A percentile compares a stretch with the other conserved stretches of the same genome.
These are phyloP conservation scores for Ctenoplectra terminalis DNA, from an alignment of 1,140 invertebrate genomes.

Conservation along the genomic window DNA sequence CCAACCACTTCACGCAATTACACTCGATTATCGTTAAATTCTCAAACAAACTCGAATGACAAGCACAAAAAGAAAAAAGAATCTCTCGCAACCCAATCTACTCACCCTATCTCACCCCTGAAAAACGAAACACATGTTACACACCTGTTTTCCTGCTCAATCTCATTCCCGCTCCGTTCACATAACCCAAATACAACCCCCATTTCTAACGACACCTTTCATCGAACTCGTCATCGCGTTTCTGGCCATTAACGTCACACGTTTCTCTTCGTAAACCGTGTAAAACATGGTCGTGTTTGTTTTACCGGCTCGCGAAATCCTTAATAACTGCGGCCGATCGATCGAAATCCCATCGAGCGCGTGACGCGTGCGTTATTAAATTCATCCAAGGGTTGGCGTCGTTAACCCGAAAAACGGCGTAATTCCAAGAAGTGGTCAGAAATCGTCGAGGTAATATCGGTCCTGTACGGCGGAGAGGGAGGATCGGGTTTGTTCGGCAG, in stretches of 20 bases:
- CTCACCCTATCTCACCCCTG: no score
- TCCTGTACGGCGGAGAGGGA: background rate
- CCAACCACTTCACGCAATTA: background rate
- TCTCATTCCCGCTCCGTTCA: background rate
- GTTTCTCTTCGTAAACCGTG: background rate
- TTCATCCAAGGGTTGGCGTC: slow-evolving; percentile 15
- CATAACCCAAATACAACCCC: background rate
- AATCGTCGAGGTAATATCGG: slow-evolving; percentile 68
- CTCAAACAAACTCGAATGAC: background rate
- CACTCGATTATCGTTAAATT: no score
- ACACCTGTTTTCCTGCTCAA: background rate
- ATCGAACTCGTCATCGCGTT: background rate
- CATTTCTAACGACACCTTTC: background rate
- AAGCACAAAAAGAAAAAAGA: background rate
- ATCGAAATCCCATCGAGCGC: slow-evolving; percentile 39
- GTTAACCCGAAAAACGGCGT: slow-evolving; percentile 63
- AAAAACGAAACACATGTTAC: no score
- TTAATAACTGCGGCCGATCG: slow-evolving; percentile 28
- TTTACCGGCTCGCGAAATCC: slow-evolving; percentile 24
- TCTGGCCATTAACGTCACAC: background rate
- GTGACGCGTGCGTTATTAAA: slow-evolving; percentile 54
- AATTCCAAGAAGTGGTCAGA: slow-evolving; percentile 63
- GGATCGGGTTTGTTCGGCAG: slow-evolving; percentile 51
- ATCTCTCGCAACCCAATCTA: background rate
- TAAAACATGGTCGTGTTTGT: background rate